A percentile compares a stretch with the other conserved stretches of the same genome.
phyloP scores from a whole-genome alignment of 2,113 vertebrate genomes.

The Hemiprocne comata region DNA sequence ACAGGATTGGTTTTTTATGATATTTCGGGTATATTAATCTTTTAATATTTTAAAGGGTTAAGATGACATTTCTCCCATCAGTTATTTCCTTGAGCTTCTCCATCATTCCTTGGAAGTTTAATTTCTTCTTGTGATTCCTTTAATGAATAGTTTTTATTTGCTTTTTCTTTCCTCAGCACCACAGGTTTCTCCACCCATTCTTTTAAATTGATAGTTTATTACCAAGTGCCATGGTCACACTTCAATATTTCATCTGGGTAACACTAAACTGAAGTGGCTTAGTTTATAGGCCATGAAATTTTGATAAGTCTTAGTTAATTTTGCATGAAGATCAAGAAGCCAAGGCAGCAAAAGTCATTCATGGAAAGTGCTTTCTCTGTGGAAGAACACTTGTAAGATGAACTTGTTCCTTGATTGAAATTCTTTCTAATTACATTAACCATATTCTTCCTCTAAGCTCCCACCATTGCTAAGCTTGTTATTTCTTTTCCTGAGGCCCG shows the following conservation, averaged over 20 bases:
- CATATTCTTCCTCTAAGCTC: constrained; percentile 10
- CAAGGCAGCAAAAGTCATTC: constrained; percentile 75
- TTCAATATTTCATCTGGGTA: constrained; percentile 68
- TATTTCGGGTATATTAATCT: constrained; percentile 10
- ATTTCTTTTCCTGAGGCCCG: constrained; percentile 51
- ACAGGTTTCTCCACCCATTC: not conserved
- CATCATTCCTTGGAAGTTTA: not conserved
- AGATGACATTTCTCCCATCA: constrained; percentile 26
- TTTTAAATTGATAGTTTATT: constrained; percentile 54
- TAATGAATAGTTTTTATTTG: not conserved
- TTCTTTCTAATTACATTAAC: constrained; percentile 70
- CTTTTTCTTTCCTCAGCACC: constrained; percentile 42
- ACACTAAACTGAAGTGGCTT: constrained; percentile 72
- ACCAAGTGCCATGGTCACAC: constrained; percentile 61
- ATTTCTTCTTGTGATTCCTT: not conserved
- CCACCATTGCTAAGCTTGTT: constrained; percentile 50
- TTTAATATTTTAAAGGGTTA: constrained; percentile 46
- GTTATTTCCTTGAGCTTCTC: not conserved
- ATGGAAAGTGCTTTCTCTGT: constrained; percentile 58
- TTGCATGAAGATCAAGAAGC: constrained; percentile 81
- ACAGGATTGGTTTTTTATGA: not conserved
- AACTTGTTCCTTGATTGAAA: constrained; percentile 64
- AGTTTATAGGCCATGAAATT: constrained; percentile 81
- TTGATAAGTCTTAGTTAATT: constrained; percentile 81
- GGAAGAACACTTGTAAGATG: constrained; percentile 55